These are phyloP conservation scores for Penaeus indicus DNA, from an alignment of 1,140 invertebrate species.

Conservation along the genomic window DNA sequence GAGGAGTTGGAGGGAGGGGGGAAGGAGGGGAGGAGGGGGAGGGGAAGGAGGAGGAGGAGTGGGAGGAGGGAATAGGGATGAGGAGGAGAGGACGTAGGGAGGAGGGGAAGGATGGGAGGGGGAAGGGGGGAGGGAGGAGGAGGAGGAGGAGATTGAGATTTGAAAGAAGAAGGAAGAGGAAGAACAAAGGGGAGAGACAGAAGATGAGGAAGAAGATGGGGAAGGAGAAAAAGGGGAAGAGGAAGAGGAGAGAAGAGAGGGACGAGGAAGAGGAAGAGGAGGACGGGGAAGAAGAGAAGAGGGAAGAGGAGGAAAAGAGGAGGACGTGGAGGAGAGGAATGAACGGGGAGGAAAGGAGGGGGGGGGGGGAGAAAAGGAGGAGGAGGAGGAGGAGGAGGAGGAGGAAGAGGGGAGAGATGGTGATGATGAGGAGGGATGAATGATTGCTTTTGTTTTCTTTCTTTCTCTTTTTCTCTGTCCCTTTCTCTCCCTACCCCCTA, in stretches of 20 bases:
- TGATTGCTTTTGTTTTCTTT: background rate
- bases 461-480: background rate
- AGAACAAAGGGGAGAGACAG: no score
- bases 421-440: background rate
- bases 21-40: no score
- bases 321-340: background rate
- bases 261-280: background rate
- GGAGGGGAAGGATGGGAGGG: no score
- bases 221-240: slow-evolving; percentile 2
- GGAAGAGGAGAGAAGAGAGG: background rate
- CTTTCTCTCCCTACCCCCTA: background rate
- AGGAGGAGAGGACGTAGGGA: no score
- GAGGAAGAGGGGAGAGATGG: background rate
- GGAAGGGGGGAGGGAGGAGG: no score
- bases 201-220: no score
- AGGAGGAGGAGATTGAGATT: background rate
- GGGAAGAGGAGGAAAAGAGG: background rate
- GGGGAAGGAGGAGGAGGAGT: no score
- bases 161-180: background rate
- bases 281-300: background rate
- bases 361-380: background rate
- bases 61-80: no score
- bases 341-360: background rate
- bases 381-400: background rate
- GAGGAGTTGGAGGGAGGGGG: no score